Conservation (phyloP, 2,113 vertebrate species). For the Megatriorchis doriae region DNA sequence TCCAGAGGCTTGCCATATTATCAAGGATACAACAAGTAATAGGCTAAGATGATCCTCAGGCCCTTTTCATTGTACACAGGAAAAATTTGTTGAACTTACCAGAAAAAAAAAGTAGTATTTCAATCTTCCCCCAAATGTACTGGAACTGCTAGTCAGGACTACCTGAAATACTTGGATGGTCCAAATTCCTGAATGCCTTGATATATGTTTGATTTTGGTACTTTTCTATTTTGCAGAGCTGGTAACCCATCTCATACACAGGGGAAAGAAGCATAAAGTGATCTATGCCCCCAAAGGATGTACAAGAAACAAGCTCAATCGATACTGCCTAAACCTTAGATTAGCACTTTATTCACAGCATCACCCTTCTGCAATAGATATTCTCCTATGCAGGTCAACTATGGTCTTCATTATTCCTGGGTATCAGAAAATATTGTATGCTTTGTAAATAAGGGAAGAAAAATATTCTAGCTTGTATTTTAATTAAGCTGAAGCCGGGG, state of each 20-base stretch:
- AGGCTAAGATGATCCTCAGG: background rate
- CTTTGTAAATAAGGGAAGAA: background rate
- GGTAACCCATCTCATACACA: background rate
- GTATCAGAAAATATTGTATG: background rate
- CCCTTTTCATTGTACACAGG: constrained; percentile 19
- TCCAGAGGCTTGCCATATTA: background rate
- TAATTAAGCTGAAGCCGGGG: too few species aligned
- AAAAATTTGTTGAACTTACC: background rate
- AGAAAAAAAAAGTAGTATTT: background rate
- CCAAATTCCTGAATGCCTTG: background rate
- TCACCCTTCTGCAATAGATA: background rate
- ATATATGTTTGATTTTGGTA: background rate
- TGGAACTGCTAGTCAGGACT: background rate
- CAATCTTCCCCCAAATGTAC: background rate
- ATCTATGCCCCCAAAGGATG: background rate
- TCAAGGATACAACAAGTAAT: constrained; percentile 18
- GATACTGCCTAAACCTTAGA: background rate
- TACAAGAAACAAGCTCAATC: background rate
- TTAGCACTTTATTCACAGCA: background rate
- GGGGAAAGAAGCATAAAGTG: background rate
- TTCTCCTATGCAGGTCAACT: background rate
- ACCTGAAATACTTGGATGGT: background rate
- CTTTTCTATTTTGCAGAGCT: background rate
- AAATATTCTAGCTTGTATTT: background rate
- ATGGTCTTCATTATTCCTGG: background rate